A percentile compares a stretch with the other conserved stretches of the same genome.
phyloP scores from a whole-genome alignment of 2,888 invertebrate genomes.

The Hybos culiciformis region DNA sequence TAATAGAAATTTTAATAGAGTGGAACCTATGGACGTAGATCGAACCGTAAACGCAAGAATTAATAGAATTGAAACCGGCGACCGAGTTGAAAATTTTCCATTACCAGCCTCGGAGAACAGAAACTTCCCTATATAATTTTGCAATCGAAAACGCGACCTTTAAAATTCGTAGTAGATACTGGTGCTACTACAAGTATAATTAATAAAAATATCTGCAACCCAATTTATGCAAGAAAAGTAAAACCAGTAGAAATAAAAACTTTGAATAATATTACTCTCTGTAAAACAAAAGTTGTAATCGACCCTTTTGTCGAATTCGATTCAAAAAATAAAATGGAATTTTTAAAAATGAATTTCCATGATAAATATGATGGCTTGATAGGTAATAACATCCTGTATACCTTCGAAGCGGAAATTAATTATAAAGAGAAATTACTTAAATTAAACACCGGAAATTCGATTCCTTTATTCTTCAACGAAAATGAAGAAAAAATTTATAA shows the following conservation, averaged over 20 bases:
- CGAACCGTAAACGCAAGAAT: no score
- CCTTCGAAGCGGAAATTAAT: not conserved
- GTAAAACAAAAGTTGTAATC: not conserved
- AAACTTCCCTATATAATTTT: not conserved
- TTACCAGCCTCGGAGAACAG: not conserved
- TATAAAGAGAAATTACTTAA: not conserved
- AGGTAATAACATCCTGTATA: not conserved
- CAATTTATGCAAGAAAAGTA: not conserved
- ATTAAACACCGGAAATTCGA: not conserved
- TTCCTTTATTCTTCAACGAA: slow-evolving; percentile 3
- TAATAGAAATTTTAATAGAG: no score
- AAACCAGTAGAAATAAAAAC: not conserved
- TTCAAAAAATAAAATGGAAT: not conserved
- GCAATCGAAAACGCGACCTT: not conserved
- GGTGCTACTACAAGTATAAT: not conserved
- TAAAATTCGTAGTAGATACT: not conserved
- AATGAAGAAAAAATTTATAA: slow-evolving; percentile 5
- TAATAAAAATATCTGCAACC: not conserved
- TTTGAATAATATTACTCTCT: not conserved
- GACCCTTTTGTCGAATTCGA: not conserved
- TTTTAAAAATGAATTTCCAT: not conserved
- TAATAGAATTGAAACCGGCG: no score
- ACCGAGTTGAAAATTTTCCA: not conserved
- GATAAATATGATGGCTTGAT: not conserved
- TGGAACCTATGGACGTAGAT: no score